These are phyloP conservation scores for Pinna nobilis DNA, from an alignment of 1,140 invertebrate genomes.

Conservation along the genomic window DNA sequence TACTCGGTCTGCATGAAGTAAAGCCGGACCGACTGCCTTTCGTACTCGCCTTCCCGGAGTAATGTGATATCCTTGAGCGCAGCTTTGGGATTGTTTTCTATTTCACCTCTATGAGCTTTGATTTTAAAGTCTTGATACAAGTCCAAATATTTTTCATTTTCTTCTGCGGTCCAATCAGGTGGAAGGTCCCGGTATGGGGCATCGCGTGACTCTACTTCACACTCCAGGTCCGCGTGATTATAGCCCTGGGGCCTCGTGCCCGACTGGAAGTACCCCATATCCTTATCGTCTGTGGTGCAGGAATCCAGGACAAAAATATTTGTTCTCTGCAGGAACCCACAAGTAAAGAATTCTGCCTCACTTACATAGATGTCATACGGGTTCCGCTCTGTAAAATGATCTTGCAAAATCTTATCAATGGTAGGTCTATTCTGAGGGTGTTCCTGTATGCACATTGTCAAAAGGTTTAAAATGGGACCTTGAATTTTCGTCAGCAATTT, in stretches of 20 bases:
- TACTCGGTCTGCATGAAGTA: slow-evolving; percentile 36
- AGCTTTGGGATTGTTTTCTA: slow-evolving; percentile 42
- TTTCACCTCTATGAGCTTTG: slow-evolving; percentile 19
- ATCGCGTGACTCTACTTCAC: slow-evolving; percentile 26
- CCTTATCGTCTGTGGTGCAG: slow-evolving; percentile 6
- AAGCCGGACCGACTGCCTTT: slow-evolving; percentile 24
- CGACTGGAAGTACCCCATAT: slow-evolving; percentile 21
- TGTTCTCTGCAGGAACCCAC: slow-evolving; percentile 43
- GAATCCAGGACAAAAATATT: slow-evolving; percentile 48
- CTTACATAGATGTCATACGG: slow-evolving; percentile 9
- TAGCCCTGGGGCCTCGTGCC: slow-evolving; percentile 28
- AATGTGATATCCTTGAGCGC: slow-evolving; percentile 26
- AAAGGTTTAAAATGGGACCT: slow-evolving; percentile 1
- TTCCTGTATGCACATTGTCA: slow-evolving; percentile 2
- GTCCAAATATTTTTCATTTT: slow-evolving; percentile 3
- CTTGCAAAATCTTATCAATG: neutral
- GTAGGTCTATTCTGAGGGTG: slow-evolving; percentile 22
- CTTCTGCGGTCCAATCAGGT: slow-evolving; percentile 14
- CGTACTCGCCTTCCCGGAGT: slow-evolving; percentile 27
- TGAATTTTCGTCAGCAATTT: neutral
- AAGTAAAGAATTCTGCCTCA: slow-evolving; percentile 40
- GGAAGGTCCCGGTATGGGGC: slow-evolving; percentile 31
- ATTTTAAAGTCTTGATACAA: slow-evolving; percentile 1
- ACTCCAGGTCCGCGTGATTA: slow-evolving; percentile 24
- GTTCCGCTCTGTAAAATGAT: slow-evolving; percentile 22